Evolutionary conservation across 64 coral and sea anemone species (phyloP).

Genomic region (Montipora capricornis): DNA sequence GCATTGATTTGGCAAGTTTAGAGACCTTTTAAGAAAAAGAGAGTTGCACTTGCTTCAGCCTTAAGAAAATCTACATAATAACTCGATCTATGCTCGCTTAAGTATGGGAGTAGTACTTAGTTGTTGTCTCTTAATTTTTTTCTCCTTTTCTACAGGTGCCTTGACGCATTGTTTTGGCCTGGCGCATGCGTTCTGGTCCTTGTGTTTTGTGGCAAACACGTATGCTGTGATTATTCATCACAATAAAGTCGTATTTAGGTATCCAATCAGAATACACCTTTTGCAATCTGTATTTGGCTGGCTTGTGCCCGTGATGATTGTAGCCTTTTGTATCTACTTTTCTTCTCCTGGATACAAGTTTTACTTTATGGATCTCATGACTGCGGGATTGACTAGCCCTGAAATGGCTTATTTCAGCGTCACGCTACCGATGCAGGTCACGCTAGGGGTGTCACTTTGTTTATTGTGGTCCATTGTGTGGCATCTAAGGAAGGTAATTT

Average conservation of each 20-base stretch:
- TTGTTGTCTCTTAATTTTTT: not conserved
- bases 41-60: no score
- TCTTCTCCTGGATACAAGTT: constrained; percentile 78
- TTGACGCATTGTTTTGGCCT: constrained; percentile 87
- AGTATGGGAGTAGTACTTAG: no score
- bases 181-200: constrained; percentile 84
- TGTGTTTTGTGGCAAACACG: constrained; percentile 91
- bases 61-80: no score
- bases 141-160: constrained; percentile 69
- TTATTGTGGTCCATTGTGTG: constrained; percentile 90
- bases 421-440: constrained; percentile 86
- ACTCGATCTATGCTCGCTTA: no score
- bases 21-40: no score
- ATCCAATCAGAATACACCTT: constrained; percentile 59
- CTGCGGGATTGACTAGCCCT: constrained; percentile 34
- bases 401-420: constrained; percentile 72
- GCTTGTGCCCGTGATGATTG: constrained; percentile 83
- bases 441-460: constrained; percentile 79
- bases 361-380: constrained; percentile 76
- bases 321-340: constrained; percentile 68
- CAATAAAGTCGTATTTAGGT: constrained; percentile 61
- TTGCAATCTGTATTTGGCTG: constrained; percentile 79
- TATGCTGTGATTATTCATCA: constrained; percentile 82
- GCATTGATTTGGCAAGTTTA: no score
- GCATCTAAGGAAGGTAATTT: constrained; percentile 84